phyloP scores from a whole-genome alignment of 2,888 invertebrate genomes.

The Acrobasis repandana region DNA sequence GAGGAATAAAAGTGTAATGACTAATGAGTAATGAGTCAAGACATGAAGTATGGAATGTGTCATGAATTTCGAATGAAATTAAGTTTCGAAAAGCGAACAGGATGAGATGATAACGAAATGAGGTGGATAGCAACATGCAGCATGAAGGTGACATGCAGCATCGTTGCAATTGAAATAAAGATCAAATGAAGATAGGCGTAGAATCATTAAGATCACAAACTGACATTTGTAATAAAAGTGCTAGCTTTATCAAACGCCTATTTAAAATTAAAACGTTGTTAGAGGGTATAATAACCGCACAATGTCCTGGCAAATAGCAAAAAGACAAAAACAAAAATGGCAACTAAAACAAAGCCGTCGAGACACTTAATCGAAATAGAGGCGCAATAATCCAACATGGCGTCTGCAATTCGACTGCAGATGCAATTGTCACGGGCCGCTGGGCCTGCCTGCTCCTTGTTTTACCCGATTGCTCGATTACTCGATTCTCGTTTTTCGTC shows the following conservation, averaged over 20 bases:
- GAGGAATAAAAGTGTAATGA: too few relatives aligned
- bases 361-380: constrained; percentile 68
- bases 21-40: too few relatives aligned
- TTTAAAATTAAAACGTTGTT: not conserved
- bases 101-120: too few relatives aligned
- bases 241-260: not conserved
- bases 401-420: constrained; percentile 67
- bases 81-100: too few relatives aligned
- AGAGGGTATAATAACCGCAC: constrained; percentile 21
- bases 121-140: too few relatives aligned
- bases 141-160: too few relatives aligned
- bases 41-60: too few relatives aligned
- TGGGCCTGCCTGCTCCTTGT: constrained; percentile 66
- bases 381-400: constrained; percentile 75
- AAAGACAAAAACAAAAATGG: constrained; percentile 32
- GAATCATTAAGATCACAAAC: not conserved
- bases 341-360: constrained; percentile 53
- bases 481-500: constrained; percentile 73
- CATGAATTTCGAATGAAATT: too few relatives aligned
- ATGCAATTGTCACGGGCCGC: constrained; percentile 78
- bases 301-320: constrained; percentile 24
- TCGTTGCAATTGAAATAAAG: too few relatives aligned
- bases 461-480: constrained; percentile 76
- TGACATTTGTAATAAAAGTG: not conserved
- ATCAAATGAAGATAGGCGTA: too few relatives aligned